Conservation (phyloP, 2,888 invertebrate species). For the Nineta flava region DNA sequence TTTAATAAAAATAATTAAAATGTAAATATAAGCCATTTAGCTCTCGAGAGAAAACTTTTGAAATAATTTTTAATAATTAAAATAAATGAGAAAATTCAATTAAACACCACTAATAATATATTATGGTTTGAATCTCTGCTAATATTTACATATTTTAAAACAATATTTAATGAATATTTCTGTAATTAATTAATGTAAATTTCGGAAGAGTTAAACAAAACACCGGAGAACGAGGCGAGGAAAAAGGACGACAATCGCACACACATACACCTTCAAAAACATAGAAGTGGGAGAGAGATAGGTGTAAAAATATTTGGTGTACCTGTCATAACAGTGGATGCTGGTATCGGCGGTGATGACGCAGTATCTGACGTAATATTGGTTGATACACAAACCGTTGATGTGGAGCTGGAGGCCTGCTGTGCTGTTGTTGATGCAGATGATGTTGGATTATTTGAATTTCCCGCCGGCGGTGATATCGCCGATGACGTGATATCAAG, state of each 20-base stretch:
- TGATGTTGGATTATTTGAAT: constrained; percentile 4
- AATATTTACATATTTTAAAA: too few species aligned
- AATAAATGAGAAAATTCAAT: too few species aligned
- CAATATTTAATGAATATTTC: too few species aligned
- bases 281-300: background rate
- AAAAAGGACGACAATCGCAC: background rate
- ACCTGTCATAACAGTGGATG: constrained; percentile 4
- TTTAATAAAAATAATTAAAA: too few species aligned
- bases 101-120: too few species aligned
- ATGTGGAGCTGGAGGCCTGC: background rate
- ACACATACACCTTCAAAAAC: background rate
- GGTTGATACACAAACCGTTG: background rate
- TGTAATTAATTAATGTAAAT: too few species aligned
- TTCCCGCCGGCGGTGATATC: constrained; percentile 6
- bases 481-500: constrained; percentile 8
- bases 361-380: too few species aligned
- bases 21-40: too few species aligned
- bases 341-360: background rate
- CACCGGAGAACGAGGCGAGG: background rate
- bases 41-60: too few species aligned
- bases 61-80: too few species aligned
- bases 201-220: background rate
- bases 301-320: background rate
- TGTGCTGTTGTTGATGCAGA: background rate
- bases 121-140: too few species aligned